A percentile compares a stretch with the other conserved stretches of the same genome.
Conservation (phyloP, 2,888 invertebrate genomes). For the Megaustenia siamemsis region DNA sequence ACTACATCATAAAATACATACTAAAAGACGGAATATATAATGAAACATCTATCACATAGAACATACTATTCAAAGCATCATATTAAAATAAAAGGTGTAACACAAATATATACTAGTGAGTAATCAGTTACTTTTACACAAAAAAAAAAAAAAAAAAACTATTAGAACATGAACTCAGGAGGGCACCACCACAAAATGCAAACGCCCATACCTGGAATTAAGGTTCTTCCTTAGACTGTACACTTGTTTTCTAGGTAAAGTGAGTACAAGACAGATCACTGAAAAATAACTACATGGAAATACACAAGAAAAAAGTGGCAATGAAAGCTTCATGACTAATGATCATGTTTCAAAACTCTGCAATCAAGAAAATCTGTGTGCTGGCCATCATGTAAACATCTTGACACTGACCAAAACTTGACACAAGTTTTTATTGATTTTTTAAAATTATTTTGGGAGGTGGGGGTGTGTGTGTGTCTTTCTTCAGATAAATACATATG, state of each 20-base stretch:
- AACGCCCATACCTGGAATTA: slow-evolving; percentile 51
- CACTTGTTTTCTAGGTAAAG: slow-evolving; percentile 50
- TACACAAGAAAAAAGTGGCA: neutral
- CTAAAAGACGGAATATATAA: slow-evolving; percentile 14
- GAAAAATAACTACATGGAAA: neutral
- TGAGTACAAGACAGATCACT: slow-evolving; percentile 18
- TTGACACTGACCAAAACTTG: too few relatives aligned
- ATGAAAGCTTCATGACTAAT: neutral
- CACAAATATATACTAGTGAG: slow-evolving; percentile 1
- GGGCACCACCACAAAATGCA: slow-evolving; percentile 44
- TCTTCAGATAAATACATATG: too few relatives aligned
- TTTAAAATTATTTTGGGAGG: too few relatives aligned
- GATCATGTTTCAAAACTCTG: too few relatives aligned
- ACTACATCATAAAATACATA: neutral
- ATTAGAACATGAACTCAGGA: slow-evolving; percentile 27
- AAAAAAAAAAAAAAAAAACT: slow-evolving; percentile 10
- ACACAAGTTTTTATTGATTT: too few relatives aligned
- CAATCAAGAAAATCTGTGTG: too few relatives aligned
- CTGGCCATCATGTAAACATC: too few relatives aligned
- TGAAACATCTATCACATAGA: neutral
- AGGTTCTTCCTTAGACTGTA: slow-evolving; percentile 55
- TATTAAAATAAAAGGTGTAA: slow-evolving; percentile 21
- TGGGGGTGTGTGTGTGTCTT: too few relatives aligned
- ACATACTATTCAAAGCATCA: neutral
- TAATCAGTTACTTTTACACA: neutral